Evolutionary conservation across 64 coral and sea anemone genomes (phyloP).

Genomic region (Catalaphyllia jardinei): DNA sequence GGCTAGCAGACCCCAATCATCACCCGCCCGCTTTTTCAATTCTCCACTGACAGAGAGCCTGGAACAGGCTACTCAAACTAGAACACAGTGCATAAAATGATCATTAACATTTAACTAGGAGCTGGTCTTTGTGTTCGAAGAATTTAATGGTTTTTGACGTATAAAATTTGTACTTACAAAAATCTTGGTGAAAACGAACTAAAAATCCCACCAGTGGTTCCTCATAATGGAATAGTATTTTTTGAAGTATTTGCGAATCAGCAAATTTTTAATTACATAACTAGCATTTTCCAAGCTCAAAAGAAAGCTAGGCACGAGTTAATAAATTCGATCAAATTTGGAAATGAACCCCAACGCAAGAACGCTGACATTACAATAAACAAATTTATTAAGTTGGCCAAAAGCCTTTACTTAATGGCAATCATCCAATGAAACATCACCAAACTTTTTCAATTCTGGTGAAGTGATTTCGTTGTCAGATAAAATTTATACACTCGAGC

Average conservation of each 20-base stretch:
- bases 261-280: constrained; percentile 33
- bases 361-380: background rate
- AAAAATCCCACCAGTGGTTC: constrained; percentile 70
- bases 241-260: constrained; percentile 19
- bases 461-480: background rate
- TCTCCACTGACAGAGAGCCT: no score
- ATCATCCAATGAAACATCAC: background rate
- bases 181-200: constrained; percentile 75
- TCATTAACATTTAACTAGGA: background rate
- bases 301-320: background rate
- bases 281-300: background rate
- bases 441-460: background rate
- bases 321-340: background rate
- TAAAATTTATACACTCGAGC: background rate
- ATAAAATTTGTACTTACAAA: constrained; percentile 90
- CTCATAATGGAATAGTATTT: constrained; percentile 33
- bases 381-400: background rate
- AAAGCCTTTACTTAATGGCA: no score
- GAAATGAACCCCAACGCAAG: background rate
- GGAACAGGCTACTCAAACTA: no score
- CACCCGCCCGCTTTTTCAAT: no score
- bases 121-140: constrained; percentile 43
- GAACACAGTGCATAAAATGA: no score
- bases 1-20: no score
- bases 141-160: constrained; percentile 80